phyloP scores from a whole-genome alignment of 2,113 vertebrate genomes.

The Xiphophorus maculatus region DNA sequence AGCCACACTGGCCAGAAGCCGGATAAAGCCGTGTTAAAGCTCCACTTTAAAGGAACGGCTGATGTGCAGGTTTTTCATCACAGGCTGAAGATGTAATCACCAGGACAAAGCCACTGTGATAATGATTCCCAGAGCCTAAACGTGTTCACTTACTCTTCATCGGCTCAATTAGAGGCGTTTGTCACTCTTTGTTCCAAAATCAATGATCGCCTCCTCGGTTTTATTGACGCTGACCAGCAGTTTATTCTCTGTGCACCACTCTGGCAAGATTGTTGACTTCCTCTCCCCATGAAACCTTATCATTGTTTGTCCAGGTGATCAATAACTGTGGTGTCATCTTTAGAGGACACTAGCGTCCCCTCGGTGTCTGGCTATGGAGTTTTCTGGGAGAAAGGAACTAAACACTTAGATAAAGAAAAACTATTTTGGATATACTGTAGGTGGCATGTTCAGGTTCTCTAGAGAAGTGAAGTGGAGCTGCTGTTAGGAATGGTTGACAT shows the following conservation, averaged over 20 bases:
- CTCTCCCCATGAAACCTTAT: neutral
- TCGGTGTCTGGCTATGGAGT: neutral
- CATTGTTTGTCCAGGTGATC: neutral
- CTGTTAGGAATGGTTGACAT: neutral
- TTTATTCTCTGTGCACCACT: neutral
- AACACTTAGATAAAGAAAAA: neutral
- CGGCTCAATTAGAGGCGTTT: neutral
- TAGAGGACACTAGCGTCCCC: neutral
- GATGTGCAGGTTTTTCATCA: neutral
- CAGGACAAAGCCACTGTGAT: neutral
- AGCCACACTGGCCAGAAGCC: no score
- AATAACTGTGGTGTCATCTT: neutral
- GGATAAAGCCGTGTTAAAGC: no score
- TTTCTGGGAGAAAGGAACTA: neutral
- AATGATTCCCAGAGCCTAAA: neutral
- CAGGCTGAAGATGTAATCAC: neutral
- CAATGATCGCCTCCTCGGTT: neutral
- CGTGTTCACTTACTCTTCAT: neutral
- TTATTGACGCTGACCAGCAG: neutral
- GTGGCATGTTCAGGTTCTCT: neutral
- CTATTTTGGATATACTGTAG: neutral
- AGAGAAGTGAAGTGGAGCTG: neutral
- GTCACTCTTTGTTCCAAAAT: neutral
- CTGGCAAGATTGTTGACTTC: neutral
- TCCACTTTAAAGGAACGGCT: neutral